Conservation (phyloP, 2,113 vertebrate genomes). For the Gallinago undulata region DNA sequence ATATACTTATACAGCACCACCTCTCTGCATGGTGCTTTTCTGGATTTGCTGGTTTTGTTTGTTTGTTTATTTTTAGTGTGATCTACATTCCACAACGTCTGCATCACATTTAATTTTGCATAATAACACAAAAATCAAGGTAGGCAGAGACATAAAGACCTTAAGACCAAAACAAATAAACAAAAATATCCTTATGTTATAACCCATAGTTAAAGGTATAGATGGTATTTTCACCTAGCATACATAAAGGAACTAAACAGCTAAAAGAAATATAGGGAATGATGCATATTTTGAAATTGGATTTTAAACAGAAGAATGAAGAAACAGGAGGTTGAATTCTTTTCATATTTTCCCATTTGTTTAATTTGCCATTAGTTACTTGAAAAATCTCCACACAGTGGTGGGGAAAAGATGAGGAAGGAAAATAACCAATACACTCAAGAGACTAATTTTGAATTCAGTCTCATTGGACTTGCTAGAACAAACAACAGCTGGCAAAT, state of each 20-base stretch:
- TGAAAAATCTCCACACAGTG: not conserved
- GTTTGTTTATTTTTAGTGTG: not conserved
- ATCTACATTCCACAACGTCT: not conserved
- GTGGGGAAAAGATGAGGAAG: not conserved
- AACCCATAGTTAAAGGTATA: not conserved
- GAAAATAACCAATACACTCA: not conserved
- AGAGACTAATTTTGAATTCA: not conserved
- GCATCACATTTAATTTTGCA: not conserved
- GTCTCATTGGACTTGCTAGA: not conserved
- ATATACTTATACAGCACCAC: not conserved
- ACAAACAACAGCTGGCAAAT: conserved; percentile 29
- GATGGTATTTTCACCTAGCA: not conserved
- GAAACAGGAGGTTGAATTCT: not conserved
- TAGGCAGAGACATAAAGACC: not conserved
- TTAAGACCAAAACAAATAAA: not conserved
- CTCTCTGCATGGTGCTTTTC: not conserved
- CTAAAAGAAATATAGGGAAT: not conserved
- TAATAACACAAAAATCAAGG: not conserved
- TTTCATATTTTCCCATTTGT: not conserved
- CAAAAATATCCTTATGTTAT: not conserved
- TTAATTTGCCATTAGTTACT: not conserved
- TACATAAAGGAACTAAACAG: not conserved
- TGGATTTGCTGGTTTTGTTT: not conserved
- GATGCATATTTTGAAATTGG: not conserved
- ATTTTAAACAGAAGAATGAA: not conserved